A percentile compares a stretch with the other conserved stretches of the same genome.
phyloP scores from a whole-genome alignment of 2,797 vertebrate genomes.

The Falco rusticolus region DNA sequence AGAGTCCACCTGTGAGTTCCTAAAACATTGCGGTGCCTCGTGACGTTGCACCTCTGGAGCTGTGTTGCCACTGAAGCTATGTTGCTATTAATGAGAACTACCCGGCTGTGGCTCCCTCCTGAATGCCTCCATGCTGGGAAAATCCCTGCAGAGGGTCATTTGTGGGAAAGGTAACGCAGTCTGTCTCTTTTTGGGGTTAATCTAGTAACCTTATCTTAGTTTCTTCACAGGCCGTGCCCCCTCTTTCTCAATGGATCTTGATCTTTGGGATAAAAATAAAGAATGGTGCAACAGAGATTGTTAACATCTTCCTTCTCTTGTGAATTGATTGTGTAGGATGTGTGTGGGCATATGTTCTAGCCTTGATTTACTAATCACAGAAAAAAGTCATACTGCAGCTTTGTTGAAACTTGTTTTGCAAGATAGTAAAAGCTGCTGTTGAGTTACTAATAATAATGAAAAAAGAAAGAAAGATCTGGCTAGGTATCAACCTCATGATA shows the following conservation, averaged over 20 bases:
- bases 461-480: neutral
- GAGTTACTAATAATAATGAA: neutral
- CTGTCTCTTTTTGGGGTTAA: neutral
- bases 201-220: neutral
- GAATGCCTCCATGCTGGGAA: neutral
- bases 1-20: neutral
- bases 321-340: neutral
- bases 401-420: constrained; percentile 32
- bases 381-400: neutral
- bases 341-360: neutral
- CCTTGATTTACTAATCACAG: constrained; percentile 25
- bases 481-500: neutral
- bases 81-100: neutral
- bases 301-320: neutral
- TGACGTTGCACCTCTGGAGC: neutral
- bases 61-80: neutral
- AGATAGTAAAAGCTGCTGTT: neutral
- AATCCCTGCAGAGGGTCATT: neutral
- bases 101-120: neutral
- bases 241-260: neutral
- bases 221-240: neutral
- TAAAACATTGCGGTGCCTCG: neutral
- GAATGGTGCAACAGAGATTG: neutral
- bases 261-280: constrained; percentile 9
- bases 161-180: neutral